Evolutionary conservation across 2,797 vertebrate genomes (phyloP).

Genomic region (Chloroceryle inda): DNA sequence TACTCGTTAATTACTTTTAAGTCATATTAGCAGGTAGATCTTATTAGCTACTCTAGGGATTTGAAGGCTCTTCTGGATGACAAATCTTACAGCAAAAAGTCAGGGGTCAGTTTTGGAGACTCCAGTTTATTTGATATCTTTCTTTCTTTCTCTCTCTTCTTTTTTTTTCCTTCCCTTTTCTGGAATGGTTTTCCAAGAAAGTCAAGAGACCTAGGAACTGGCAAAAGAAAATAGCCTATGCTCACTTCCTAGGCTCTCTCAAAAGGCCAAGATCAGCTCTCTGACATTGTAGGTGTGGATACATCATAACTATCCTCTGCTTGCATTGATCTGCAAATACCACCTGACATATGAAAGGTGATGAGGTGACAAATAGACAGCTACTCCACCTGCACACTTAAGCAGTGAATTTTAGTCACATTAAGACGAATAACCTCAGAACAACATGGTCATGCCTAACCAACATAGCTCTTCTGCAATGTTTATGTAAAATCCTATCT

Average conservation of each 20-base stretch:
- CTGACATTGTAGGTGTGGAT: neutral
- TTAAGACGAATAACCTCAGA: neutral
- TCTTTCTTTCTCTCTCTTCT: too few relatives aligned
- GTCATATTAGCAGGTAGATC: neutral
- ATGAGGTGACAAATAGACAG: neutral
- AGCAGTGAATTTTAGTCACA: neutral
- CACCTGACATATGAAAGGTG: neutral
- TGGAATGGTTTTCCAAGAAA: neutral
- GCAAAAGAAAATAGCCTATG: neutral
- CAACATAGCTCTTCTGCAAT: neutral
- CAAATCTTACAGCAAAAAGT: slow-evolving; percentile 2
- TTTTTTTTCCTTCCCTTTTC: neutral
- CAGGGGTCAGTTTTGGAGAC: neutral
- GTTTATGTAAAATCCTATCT: neutral
- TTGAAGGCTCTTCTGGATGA: neutral
- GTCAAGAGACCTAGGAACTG: neutral
- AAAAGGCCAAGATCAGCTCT: neutral
- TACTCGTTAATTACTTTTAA: neutral
- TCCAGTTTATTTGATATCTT: neutral
- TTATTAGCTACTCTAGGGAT: neutral
- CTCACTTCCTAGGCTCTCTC: neutral
- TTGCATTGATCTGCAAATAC: neutral
- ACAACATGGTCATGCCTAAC: neutral
- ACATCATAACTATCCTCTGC: neutral
- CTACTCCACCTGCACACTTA: neutral